Conservation (phyloP, 2,113 vertebrate species). For the Cryptotis parvus region DNA sequence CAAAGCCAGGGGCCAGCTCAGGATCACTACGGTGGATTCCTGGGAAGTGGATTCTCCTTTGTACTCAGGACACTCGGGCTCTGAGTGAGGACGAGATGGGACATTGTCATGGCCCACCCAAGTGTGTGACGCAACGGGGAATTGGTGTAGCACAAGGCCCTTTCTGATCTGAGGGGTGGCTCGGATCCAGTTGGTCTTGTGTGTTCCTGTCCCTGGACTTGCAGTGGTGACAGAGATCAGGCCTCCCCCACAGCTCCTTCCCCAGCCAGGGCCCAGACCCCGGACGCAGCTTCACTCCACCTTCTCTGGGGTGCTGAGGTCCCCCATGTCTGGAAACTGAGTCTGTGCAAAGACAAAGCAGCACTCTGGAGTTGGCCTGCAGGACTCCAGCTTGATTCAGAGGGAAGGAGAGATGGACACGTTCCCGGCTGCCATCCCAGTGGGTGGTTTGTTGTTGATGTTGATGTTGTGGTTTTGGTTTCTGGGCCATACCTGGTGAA, state of each 20-base stretch:
- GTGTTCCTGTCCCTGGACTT: background rate
- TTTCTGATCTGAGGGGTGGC: background rate
- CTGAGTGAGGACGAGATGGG: fast-evolving
- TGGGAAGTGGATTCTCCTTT: background rate
- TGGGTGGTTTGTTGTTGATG: no score
- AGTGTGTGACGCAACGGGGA: background rate
- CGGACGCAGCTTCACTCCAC: background rate
- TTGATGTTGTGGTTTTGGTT: no score
- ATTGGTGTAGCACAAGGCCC: no score
- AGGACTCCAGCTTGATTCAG: background rate
- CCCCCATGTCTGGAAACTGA: background rate
- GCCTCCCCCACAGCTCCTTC: background rate
- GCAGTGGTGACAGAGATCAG: background rate
- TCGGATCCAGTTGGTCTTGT: background rate
- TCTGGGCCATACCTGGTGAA: no score
- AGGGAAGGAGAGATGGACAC: background rate
- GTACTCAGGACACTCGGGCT: background rate
- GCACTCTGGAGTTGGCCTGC: background rate
- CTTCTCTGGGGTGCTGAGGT: background rate
- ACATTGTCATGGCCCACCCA: fast-evolving
- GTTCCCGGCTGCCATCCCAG: background rate
- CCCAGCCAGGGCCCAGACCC: background rate
- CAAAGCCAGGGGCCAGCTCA: background rate
- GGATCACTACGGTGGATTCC: background rate
- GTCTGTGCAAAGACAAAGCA: background rate